These are phyloP conservation scores for Aricia artaxerxes DNA, from an alignment of 2,888 invertebrate species.

Conservation along the genomic window DNA sequence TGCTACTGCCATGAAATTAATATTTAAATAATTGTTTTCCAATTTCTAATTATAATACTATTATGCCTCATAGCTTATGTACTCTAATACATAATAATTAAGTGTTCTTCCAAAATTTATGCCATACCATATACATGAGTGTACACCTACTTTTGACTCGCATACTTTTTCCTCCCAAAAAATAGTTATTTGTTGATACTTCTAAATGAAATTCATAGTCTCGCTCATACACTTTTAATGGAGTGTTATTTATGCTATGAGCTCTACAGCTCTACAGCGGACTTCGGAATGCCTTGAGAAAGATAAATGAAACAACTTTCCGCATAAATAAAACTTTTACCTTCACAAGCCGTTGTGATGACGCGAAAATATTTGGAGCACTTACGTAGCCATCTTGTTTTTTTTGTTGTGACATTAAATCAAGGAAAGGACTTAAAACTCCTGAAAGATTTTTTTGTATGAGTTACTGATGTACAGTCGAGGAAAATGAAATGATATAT, in stretches of 20 bases:
- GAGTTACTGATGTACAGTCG: neutral
- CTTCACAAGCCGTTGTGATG: conserved; percentile 54
- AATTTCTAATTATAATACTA: no score
- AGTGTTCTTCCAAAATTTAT: no score
- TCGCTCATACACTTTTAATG: conserved; percentile 34
- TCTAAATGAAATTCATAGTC: conserved; percentile 29
- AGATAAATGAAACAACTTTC: conserved; percentile 75
- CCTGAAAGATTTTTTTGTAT: neutral
- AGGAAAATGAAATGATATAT: neutral
- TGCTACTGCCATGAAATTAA: neutral
- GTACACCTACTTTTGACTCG: neutral
- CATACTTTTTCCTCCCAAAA: neutral
- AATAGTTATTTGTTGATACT: neutral
- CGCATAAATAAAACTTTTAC: conserved; percentile 73
- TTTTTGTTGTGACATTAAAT: conserved; percentile 29
- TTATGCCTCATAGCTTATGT: no score
- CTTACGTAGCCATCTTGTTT: conserved; percentile 51
- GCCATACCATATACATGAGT: no score
- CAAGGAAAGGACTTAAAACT: neutral
- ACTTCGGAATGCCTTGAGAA: conserved; percentile 52
- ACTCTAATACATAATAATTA: no score
- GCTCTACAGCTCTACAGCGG: conserved; percentile 29
- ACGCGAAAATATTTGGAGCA: conserved; percentile 58
- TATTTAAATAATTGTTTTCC: neutral
- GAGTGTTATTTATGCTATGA: conserved; percentile 34